Conservation (phyloP, 2,888 invertebrate genomes). For the Drosophila leonis region DNA sequence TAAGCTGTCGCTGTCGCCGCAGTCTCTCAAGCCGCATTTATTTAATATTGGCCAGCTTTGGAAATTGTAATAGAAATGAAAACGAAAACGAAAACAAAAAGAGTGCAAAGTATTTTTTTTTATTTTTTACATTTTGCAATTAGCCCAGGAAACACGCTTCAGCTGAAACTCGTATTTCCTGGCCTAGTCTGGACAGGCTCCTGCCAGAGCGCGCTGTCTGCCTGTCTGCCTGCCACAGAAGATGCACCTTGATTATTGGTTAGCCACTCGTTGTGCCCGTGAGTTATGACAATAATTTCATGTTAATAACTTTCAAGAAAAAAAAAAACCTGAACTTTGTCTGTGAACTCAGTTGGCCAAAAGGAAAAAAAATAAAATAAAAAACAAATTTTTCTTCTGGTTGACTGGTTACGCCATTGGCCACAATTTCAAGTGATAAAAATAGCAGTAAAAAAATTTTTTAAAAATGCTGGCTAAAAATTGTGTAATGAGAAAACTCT, state of each 20-base stretch:
- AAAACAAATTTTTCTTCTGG: constrained; percentile 4
- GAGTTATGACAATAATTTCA: constrained; percentile 67
- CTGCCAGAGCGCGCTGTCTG: constrained; percentile 1
- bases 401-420: constrained; percentile 27
- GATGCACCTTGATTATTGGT: constrained; percentile 50
- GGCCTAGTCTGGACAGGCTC: constrained; percentile 34
- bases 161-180: constrained; percentile 58
- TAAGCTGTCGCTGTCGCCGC: constrained; percentile 44
- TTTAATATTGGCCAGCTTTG: constrained; percentile 54
- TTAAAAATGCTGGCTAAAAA: constrained; percentile 20
- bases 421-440: constrained; percentile 32
- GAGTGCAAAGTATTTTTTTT: constrained; percentile 46
- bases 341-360: constrained; percentile 3
- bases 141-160: constrained; percentile 70
- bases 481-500: constrained; percentile 59
- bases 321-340: constrained; percentile 52
- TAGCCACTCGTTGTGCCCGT: constrained; percentile 36
- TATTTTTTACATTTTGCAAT: constrained; percentile 59
- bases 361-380: not conserved
- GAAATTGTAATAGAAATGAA: constrained; percentile 54
- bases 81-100: constrained; percentile 42
- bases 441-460: not conserved
- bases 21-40: constrained; percentile 25
- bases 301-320: constrained; percentile 39
- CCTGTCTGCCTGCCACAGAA: constrained; percentile 25